Conservation (phyloP, 1,140 invertebrate genomes). For the Drosophila suzukii region DNA sequence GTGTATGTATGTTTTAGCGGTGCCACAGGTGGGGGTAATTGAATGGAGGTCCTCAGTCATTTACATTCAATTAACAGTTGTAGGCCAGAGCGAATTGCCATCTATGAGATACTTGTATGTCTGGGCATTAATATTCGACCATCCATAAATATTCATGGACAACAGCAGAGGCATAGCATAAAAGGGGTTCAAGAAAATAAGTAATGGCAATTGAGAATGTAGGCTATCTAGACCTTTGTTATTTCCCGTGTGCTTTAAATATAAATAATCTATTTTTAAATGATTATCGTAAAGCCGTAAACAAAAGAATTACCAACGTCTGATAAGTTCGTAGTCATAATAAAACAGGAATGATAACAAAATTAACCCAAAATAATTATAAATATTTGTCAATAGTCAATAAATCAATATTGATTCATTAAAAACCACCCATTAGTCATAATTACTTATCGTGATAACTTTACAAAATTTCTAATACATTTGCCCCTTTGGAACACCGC, state of each 20-base stretch:
- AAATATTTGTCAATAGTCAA: conserved; percentile 12
- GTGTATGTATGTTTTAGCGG: conserved; percentile 19
- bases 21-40: conserved; percentile 69
- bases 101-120: conserved; percentile 49
- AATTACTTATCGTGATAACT: background rate
- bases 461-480: background rate
- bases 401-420: conserved; percentile 8
- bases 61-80: conserved; percentile 81
- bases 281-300: background rate
- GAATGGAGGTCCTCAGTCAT: conserved; percentile 67
- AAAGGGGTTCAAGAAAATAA: background rate
- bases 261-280: background rate
- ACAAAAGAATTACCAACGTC: background rate
- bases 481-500: conserved; percentile 1
- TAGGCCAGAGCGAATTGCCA: conserved; percentile 45
- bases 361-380: background rate
- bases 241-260: background rate
- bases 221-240: background rate
- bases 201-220: background rate
- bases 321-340: background rate
- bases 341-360: conserved; percentile 3
- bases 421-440: background rate
- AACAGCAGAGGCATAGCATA: conserved; percentile 7
- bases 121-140: conserved; percentile 20
- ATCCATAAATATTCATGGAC: conserved; percentile 41